phyloP scores from a whole-genome alignment of 2,888 invertebrate genomes.

The Girardia tigrina region DNA sequence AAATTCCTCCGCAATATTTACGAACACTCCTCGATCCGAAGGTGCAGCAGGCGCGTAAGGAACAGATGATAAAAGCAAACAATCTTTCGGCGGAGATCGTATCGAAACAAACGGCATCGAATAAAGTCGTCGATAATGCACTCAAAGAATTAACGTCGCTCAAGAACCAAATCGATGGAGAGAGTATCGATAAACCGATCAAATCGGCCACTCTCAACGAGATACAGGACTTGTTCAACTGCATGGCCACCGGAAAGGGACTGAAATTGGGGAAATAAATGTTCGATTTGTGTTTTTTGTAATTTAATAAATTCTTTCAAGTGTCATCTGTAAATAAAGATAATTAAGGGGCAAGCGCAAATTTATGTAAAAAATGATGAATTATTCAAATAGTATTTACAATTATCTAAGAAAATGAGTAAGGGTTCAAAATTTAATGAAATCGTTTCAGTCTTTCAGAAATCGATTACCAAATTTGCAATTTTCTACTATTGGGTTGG shows the following conservation, averaged over 20 bases:
- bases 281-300: too few relatives aligned
- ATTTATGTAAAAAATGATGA: too few relatives aligned
- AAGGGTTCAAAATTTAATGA: too few relatives aligned
- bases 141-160: background rate
- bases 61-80: background rate
- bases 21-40: background rate
- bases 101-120: constrained; percentile 16
- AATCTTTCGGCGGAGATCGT: constrained; percentile 3
- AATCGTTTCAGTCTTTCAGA: too few relatives aligned
- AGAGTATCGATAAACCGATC: background rate
- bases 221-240: background rate
- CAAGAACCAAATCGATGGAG: background rate
- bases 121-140: background rate
- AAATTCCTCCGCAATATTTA: background rate
- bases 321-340: too few relatives aligned
- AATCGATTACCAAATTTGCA: too few relatives aligned
- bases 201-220: background rate
- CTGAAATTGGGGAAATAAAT: background rate
- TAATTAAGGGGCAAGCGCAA: too few relatives aligned
- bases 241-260: background rate
- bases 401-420: too few relatives aligned
- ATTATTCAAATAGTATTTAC: too few relatives aligned
- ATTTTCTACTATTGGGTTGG: too few relatives aligned
- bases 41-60: background rate
- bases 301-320: too few relatives aligned